Evolutionary conservation across 2,888 invertebrate genomes (phyloP), one percentile per base, ranked within the genome.

Genomic region (Polydrusus cervinus): DNA sequence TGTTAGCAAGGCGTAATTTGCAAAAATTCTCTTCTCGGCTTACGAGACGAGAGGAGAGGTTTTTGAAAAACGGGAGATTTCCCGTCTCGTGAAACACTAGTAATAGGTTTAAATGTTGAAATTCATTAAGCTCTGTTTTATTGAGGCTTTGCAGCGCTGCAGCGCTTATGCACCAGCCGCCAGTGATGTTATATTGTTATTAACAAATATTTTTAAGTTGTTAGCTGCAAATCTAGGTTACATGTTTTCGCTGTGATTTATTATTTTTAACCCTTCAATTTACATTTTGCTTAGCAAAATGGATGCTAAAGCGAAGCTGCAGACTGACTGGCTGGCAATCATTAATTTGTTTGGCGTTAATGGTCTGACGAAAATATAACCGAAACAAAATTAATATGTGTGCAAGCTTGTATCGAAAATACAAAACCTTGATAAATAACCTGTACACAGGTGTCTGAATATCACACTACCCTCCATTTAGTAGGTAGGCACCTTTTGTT

Each of bases 221-320:
- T 55, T 55, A 3, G 16, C 16, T 38, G 18, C 38, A 38, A 38
- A 18, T 16, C 18, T 53, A 53, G 66, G 40, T 65, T 65, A 45
- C 55, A 16, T 65, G 45, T 40, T 60, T 49, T 34, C 53, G n/a
- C 45, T 16, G 71, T 76, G 76, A 76, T 76, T 76, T 72, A 76
- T 76, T 68, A 76, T 76, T 76, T 76, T 72, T 76, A 72, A 76
- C 67, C 65, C 67, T 66, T 71, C 71, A 71, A 68, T 71, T 34
- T 75, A 71, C 64, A 76, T 72, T 76, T 76, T 69, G 71, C 75
- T 67, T 78, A 55, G 57, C 77, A 78, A 81, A 81, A 80, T 80
- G 79, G 80, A 81, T 80, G 79, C 79, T 80, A 34, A 9, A 78
- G 76, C 79, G 77, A 79, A 78, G 80, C 74, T 70, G 60, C 72